Evolutionary conservation across 1,140 invertebrate genomes (phyloP).

Genomic region (Rhizoglyphus robini): DNA sequence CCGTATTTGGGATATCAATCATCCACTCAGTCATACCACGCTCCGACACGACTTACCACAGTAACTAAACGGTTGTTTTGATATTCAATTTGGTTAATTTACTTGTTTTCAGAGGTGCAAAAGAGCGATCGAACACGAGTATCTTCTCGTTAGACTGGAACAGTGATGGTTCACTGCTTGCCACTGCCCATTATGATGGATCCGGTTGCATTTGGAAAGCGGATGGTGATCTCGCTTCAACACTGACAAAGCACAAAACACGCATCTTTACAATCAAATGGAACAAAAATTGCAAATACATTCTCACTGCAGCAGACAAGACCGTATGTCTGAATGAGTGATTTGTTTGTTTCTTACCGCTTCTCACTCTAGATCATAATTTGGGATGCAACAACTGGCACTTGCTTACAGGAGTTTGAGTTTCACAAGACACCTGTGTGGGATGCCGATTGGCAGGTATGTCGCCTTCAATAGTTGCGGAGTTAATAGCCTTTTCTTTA

Average conservation of each 20-base stretch:
- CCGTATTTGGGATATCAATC: conserved; percentile 92
- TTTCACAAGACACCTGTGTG: conserved; percentile 92
- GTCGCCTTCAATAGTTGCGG: neutral
- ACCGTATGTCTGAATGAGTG: too few species aligned
- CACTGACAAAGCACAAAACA: conserved; percentile 95
- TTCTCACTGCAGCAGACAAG: conserved; percentile 79
- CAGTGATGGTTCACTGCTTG: conserved; percentile 84
- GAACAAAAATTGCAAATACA: conserved; percentile 97
- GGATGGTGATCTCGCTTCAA: conserved; percentile 74
- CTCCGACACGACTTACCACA: conserved; percentile 90
- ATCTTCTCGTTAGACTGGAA: conserved; percentile 99
- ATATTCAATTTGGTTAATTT: neutral
- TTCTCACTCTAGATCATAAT: conserved; percentile 99
- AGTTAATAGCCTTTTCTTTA: neutral
- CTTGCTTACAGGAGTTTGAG: conserved; percentile 93
- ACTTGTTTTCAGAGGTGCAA: conserved; percentile 64
- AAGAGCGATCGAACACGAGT: conserved; percentile 97
- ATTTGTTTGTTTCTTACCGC: too few species aligned
- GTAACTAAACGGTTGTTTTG: too few species aligned
- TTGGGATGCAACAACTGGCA: conserved; percentile 93
- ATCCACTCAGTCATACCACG: conserved; percentile 65
- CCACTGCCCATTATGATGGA: conserved; percentile 96
- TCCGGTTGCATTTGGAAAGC: conserved; percentile 96
- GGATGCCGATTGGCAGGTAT: conserved; percentile 89
- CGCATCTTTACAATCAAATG: conserved; percentile 98